These are phyloP conservation scores for Avahi laniger DNA, from an alignment of 2,797 vertebrate genomes.

Conservation along the genomic window DNA sequence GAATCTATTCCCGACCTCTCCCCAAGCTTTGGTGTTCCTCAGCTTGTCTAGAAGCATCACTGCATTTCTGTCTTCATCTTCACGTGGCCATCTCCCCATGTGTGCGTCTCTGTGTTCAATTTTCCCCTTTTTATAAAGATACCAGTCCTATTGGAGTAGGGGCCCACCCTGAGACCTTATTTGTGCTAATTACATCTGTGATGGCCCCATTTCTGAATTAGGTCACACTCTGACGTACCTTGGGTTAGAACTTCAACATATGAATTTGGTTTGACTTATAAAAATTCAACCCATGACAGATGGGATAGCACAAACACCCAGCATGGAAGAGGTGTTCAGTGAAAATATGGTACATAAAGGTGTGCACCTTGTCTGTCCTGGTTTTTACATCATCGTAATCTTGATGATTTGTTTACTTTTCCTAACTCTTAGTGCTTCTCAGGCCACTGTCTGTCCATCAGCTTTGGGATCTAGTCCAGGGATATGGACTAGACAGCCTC, in stretches of 20 bases:
- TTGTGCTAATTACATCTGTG: background rate
- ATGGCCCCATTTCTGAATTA: background rate
- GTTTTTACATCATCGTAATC: background rate
- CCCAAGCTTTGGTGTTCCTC: accelerated
- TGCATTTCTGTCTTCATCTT: background rate
- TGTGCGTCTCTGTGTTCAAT: background rate
- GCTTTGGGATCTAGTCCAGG: background rate
- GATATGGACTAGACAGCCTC: background rate
- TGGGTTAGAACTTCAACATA: background rate
- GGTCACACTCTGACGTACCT: background rate
- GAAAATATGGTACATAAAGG: background rate
- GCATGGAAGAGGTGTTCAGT: background rate
- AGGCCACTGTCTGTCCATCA: background rate
- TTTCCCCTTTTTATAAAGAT: background rate
- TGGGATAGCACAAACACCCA: accelerated
- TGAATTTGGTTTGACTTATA: background rate
- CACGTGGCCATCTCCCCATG: accelerated
- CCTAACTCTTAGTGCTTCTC: background rate
- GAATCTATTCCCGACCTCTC: background rate
- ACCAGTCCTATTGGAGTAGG: background rate
- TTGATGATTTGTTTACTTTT: background rate
- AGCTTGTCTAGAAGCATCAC: too few species aligned
- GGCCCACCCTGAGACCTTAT: background rate
- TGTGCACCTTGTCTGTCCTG: background rate
- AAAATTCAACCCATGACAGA: background rate